A percentile compares a stretch with the other conserved stretches of the same genome.
phyloP scores from a whole-genome alignment of 2,888 invertebrate genomes.

The Sminthurinus aureus region DNA sequence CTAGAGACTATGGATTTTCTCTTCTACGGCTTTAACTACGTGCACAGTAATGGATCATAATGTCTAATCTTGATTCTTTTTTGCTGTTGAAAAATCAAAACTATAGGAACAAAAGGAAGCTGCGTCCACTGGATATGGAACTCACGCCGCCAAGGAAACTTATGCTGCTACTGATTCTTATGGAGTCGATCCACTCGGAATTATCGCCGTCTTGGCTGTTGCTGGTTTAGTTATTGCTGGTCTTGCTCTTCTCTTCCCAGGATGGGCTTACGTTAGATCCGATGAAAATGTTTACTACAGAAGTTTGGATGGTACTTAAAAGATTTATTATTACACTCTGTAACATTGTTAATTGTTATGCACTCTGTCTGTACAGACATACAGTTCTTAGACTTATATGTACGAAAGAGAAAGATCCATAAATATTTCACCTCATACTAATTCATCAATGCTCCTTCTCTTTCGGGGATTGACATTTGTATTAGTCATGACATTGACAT shows the following conservation, averaged over 20 bases:
- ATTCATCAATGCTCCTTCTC: not conserved
- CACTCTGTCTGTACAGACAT: too few species aligned
- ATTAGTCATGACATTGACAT: not conserved
- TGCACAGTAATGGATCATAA: not conserved
- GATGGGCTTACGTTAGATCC: conserved; percentile 60
- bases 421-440: not conserved
- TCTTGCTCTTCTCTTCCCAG: conserved; percentile 60
- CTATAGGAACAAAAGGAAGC: conserved; percentile 55
- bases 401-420: too few species aligned
- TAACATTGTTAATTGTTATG: not conserved
- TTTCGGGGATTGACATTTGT: not conserved
- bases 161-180: conserved; percentile 60
- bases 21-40: not conserved
- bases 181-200: conserved; percentile 60
- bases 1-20: not conserved
- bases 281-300: conserved; percentile 60
- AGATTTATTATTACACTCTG: conserved; percentile 7
- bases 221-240: conserved; percentile 60
- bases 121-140: conserved; percentile 50
- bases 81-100: not conserved
- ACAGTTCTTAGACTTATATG: too few species aligned
- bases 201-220: conserved; percentile 59
- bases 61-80: not conserved
- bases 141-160: conserved; percentile 53
- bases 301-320: conserved; percentile 55